Evolutionary conservation across 2,113 vertebrate genomes (phyloP).

Genomic region (Beaufortia kweichowensis): DNA sequence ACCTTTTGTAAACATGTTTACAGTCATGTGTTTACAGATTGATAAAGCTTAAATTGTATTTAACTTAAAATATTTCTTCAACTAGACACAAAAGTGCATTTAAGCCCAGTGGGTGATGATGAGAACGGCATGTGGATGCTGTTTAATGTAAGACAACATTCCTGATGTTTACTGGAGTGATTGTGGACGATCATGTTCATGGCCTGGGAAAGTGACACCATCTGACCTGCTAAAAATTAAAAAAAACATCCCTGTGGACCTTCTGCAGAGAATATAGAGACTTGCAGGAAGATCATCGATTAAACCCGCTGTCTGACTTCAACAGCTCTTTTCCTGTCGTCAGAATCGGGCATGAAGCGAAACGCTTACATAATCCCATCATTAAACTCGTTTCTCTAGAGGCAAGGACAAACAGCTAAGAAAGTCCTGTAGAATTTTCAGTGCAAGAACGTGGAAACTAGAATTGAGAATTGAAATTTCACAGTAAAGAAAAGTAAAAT

Average conservation of each 20-base stretch:
- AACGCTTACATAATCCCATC: no score
- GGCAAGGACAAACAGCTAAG: no score
- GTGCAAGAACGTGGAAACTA: no score
- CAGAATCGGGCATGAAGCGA: background rate
- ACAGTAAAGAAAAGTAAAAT: no score
- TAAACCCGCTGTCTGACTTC: background rate
- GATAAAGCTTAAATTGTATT: no score
- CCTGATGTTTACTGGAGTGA: background rate
- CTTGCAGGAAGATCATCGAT: background rate
- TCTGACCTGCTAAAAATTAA: conserved; percentile 40
- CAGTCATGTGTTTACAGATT: no score
- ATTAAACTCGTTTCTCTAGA: no score
- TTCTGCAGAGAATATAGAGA: conserved; percentile 8
- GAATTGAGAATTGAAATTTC: no score
- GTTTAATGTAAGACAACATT: background rate
- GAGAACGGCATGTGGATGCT: background rate
- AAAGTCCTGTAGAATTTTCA: no score
- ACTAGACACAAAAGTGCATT: no score
- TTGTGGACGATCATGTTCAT: conserved; percentile 17
- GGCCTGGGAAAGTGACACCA: conserved; percentile 8
- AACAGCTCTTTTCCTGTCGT: background rate
- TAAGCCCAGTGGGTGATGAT: background rate
- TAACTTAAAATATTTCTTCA: no score
- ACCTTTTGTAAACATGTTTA: no score
- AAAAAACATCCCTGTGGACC: conserved; percentile 27